These are phyloP conservation scores for Leuciscus idus DNA, from an alignment of 2,113 vertebrate genomes.

Conservation along the genomic window DNA sequence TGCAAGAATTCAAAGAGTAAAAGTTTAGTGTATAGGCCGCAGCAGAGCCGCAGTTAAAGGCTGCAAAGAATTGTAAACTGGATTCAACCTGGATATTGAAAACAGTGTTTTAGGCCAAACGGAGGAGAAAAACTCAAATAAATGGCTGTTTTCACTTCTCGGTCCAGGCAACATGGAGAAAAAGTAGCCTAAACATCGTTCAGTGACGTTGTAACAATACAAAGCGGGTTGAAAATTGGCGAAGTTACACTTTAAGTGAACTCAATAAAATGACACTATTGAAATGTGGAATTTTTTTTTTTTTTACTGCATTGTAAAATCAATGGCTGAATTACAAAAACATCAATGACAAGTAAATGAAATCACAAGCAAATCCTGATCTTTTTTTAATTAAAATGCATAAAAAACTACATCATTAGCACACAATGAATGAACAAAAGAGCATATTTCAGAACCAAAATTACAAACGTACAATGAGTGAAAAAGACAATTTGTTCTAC, in stretches of 20 bases:
- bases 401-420: slow-evolving; percentile 80
- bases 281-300: not conserved
- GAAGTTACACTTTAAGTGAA: not conserved
- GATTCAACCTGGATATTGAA: no score
- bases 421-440: slow-evolving; percentile 74
- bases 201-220: no score
- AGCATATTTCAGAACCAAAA: slow-evolving; percentile 72
- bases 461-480: slow-evolving; percentile 73
- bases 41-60: no score
- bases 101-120: no score
- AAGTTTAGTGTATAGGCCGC: no score
- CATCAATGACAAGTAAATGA: slow-evolving; percentile 5
- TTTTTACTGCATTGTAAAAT: slow-evolving; percentile 9
- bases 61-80: no score
- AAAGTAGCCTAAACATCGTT: no score
- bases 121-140: no score
- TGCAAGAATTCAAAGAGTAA: no score
- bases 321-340: not conserved
- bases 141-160: no score
- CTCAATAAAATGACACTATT: not conserved
- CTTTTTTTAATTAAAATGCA: slow-evolving; percentile 81
- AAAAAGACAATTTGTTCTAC: slow-evolving; percentile 67
- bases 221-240: no score
- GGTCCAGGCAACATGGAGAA: no score
- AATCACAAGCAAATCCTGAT: slow-evolving; percentile 62